These are phyloP conservation scores for Myiozetetes cayanensis DNA, from an alignment of 2,113 vertebrate species.

Conservation along the genomic window DNA sequence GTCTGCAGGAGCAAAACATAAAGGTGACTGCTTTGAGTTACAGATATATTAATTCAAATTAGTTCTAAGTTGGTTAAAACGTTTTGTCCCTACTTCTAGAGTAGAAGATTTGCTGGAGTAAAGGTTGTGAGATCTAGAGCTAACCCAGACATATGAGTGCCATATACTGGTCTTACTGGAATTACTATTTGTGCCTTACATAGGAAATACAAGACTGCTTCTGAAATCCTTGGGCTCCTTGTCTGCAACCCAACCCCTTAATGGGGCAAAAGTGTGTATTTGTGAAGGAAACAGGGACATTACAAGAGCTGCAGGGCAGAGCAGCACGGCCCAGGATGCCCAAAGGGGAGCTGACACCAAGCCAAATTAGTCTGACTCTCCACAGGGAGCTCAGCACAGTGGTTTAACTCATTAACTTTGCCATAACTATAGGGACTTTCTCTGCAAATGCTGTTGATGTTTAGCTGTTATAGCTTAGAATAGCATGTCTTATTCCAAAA, in stretches of 20 bases:
- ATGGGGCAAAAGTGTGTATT: background rate
- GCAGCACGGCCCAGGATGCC: background rate
- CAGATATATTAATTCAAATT: background rate
- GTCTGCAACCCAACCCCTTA: background rate
- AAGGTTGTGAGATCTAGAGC: background rate
- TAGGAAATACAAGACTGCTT: background rate
- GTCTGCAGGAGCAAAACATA: background rate
- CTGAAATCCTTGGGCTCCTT: background rate
- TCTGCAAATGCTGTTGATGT: background rate
- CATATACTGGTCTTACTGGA: background rate
- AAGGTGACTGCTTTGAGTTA: background rate
- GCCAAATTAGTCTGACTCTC: fast-evolving
- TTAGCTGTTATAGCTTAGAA: background rate
- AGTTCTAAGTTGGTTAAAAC: background rate
- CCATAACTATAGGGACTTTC: background rate
- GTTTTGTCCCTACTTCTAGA: background rate
- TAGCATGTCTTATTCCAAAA: background rate
- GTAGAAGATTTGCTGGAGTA: background rate
- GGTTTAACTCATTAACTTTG: background rate
- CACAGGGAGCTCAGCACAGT: background rate
- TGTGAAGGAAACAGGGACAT: background rate
- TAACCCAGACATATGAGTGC: background rate
- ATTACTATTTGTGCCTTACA: background rate
- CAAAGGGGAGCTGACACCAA: background rate
- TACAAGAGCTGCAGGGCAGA: background rate